Base-by-base conservation (phyloP, 2,797 vertebrate genomes). In the Pipistrellus pygmaeus region DNA sequence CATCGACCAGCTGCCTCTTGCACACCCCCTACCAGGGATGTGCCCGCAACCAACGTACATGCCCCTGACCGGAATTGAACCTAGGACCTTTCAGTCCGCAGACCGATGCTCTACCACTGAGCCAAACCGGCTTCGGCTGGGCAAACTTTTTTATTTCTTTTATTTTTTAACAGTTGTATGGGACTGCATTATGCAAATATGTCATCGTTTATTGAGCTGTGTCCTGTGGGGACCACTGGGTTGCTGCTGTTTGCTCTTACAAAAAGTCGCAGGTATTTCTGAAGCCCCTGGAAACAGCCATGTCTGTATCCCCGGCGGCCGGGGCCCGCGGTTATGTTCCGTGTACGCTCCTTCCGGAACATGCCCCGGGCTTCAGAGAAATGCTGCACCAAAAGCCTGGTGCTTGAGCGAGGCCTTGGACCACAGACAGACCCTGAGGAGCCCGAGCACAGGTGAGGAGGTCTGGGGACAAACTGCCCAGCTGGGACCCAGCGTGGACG, bases 201-300 rank as follows among this genome's bases (percentile, higher is more conserved):
- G 46, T 48, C 46, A 48, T 48, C 11, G 13, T 48, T 48, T 48
- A 48, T 48, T 48, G 46, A 48, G 46, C 44, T 44, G 46, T 35
- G 82, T 30, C 10, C 8, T 20, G 38, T 46, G 57, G 35, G 41
- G 38, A 51, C 23, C 5, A 8, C 30, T 75, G 68, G 15, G 25
- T 53, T 53, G 41, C 48, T 62, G 62, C 41, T 25, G 32, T 87
- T 75, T 38, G 46, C 82, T 73, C 0, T 57, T 81, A 57, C 38
- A 27, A 21, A 44, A 17, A 21, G 51, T 32, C 51, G 48, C 76
- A 69, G 57, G 27, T 76, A 51, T 73, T 88, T 92, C 87, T 69
- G 81, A 91, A 66, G 85, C 38, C 32, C 32, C 20, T 30, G 46
- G 64, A 55, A 88, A 77, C 7, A 35, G 13, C 13, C 0, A 0